Base-by-base conservation (phyloP, 2,888 invertebrate genomes). In the Salticus scenicus region DNA sequence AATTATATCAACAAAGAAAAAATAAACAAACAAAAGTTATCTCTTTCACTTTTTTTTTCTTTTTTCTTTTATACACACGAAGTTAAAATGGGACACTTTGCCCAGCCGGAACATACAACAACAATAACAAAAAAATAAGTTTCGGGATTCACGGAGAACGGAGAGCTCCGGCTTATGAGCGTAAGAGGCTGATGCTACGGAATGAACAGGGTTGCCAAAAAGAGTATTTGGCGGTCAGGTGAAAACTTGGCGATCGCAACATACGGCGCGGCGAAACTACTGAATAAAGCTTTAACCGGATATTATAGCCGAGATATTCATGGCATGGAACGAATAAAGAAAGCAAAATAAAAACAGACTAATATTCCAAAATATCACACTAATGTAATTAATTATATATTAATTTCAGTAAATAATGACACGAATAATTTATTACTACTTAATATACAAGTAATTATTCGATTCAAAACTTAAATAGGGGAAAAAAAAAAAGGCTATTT, bases 191-290 rank as follows among this genome's bases (percentile, higher is more conserved):
- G 83, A 73, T 83, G 83, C 83, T 83, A 77, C 77, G 77, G 83
- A 83, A 77, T 72, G 83, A 76, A 72, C 47, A 72, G 72, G 83
- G 83, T 77, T 83, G 77, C 77, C 67, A 37, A 24, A 33, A 67
- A 20, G 27, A 51, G 67, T 27, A n/a, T 7, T 57, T 57, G 74
- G 57, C 66, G 73, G 24, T 57, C 81, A 81, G 73, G 74, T 81
- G 81, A 67, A 33, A 66, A 14, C 14, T 74, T 80, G 80, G 80
- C 80, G 73, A 47, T 5, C 5, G 1, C 24, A 2, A 5, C 20
- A 5, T 2, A 24, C 24, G 57, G 24, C 57, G 57, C 24, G 17
- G 42, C 42, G 42, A 47, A 17, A 14, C 17, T 1, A 47, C 7
- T 47, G 42, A 10, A 37, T 37, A 37, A 37, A 10, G 37, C 37